Base-by-base conservation (phyloP, 1,140 invertebrate genomes). In the Diabrotica undecimpunctata region DNA sequence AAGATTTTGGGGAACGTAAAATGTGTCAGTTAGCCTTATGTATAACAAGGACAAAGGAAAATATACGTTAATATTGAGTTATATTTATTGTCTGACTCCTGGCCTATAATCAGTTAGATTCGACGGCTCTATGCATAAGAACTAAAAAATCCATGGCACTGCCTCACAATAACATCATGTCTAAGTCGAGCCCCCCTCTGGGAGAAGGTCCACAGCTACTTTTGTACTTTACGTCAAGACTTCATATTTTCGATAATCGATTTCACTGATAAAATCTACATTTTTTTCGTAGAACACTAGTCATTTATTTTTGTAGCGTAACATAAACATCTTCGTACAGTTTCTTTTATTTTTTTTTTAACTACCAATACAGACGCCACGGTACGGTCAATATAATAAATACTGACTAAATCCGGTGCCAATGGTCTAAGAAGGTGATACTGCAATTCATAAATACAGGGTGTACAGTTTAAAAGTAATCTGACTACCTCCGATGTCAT, bases 181-280 rank as follows among this genome's bases (percentile, higher is more conserved):
- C 41, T n/a, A 46, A 46, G 41, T 46, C 41, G 41, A 10, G 41
- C 41, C 41, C 41, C 41, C 41, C 41, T 46, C 8, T 46, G 41
- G 41, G 41, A 46, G n/a, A 46, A 46, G 41, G 41, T 46, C 41
- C 41, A 46, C 41, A 46, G 41, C 41, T 46, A 46, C 41, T n/a
- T 46, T 46, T 46, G 41, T 46, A 46, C 41, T 46, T 46, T 46
- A 46, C 41, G 41, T 46, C 41, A 46, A 46, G 54, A 54, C 12
- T 54, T 54, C 54, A 54, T 35, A 54, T 54, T 54, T 54, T 54
- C 54, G 54, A 54, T 54, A 13, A 54, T 54, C 54, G 54, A 54
- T 54, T 54, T 54, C 12, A 14, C 8, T 35, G 54, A 54, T 54
- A 54, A 54, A 35, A 54, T 54, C 54, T 54, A 54, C 54, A 54